A percentile compares a stretch with the other conserved stretches of the same genome.
Conservation (phyloP, 2,797 vertebrate genomes). For the Chromobotia macracanthus region DNA sequence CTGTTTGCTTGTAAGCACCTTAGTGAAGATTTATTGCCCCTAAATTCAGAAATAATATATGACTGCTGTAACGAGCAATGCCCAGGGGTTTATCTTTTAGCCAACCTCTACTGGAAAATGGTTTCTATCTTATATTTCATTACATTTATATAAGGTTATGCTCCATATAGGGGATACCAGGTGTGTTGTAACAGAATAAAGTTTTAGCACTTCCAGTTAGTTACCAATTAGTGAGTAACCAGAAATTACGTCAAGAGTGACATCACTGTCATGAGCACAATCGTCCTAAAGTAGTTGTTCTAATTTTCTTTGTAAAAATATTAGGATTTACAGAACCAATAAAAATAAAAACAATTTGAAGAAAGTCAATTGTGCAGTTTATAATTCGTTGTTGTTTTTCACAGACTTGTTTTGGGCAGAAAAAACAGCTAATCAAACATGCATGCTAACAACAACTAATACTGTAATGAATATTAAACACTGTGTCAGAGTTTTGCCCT, state of each 20-base stretch:
- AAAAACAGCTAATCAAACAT: too few relatives aligned
- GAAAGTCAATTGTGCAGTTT: too few relatives aligned
- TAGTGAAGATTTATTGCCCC: not conserved
- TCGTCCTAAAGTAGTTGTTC: not conserved
- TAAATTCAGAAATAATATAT: not conserved
- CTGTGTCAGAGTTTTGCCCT: not conserved
- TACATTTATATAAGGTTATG: not conserved
- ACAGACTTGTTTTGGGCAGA: too few relatives aligned
- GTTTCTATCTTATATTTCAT: not conserved
- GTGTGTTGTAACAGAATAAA: not conserved
- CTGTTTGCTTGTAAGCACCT: constrained; percentile 13
- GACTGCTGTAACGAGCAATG: constrained; percentile 7
- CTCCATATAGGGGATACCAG: not conserved
- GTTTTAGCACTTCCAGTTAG: not conserved
- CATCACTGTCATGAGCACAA: not conserved
- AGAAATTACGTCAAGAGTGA: not conserved
- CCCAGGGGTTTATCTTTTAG: not conserved
- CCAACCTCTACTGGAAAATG: not conserved
- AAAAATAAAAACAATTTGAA: too few relatives aligned
- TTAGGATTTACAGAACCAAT: too few relatives aligned
- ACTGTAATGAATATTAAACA: too few relatives aligned
- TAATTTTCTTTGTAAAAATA: not conserved
- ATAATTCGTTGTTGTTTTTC: too few relatives aligned
- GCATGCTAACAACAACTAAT: not conserved
- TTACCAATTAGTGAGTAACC: not conserved